Base-by-base conservation (phyloP, 2,888 invertebrate species). In the Chrysolina haemoptera region DNA sequence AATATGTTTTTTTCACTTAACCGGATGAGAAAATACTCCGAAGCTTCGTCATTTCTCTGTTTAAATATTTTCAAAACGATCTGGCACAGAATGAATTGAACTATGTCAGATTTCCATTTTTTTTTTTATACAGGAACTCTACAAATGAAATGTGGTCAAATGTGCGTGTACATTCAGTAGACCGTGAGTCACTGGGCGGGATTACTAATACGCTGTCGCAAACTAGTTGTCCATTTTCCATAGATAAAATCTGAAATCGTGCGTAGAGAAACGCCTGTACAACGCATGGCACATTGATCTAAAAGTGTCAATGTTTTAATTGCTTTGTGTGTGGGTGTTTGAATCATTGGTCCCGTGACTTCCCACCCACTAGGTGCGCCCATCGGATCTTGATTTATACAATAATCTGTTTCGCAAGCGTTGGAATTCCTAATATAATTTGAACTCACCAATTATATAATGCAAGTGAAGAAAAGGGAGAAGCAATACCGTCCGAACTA, bases 251-350 rank as follows among this genome's bases (percentile, higher is more conserved):
- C 67, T 18, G 40, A 67, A 67, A 20, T 53, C 67, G 67, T 67
- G 67, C 67, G 67, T 67, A 67, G 35, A 67, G 67, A 67, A 67
- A 53, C 67, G 53, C 67, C 40, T 67, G 8, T 14, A 18, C 11
- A 66, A 53, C 67, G 67, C 67, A 50, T 8, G 66, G n/a, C 62
- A 48, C 48, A 62, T 22, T 62, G 62, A 62, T 63, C 73, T 70
- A 72, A 22, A 73, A 78, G 73, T 78, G 79, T 73, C 78, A 74
- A 76, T 76, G 74, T 76, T 78, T 78, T 75, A 74, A 78, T 77
- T 78, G 78, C 66, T 73, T 70, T 62, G 63, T 72, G 71, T 68
- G 76, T 80, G 76, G 79, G 79, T 73, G 77, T 76, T 74, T 78
- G 74, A 79, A 78, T 75, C 74, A 79, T 79, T 71, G 71, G 66